A percentile compares a stretch with the other conserved stretches of the same genome.
phyloP scores from a whole-genome alignment of 1,140 invertebrate genomes.

The Grapholita molesta region DNA sequence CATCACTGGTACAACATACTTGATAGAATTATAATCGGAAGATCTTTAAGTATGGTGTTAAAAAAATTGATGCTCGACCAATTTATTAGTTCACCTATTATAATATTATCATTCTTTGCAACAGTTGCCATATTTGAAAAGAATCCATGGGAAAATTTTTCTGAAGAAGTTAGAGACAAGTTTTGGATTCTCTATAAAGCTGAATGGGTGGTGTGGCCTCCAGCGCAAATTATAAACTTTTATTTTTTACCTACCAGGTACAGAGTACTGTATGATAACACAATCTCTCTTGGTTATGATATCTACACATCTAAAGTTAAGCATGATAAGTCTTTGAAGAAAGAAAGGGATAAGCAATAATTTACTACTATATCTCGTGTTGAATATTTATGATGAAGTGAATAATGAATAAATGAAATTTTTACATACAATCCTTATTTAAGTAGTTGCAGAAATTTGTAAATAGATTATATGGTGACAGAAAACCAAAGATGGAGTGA shows the following conservation, averaged over 20 bases:
- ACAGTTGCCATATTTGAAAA: constrained; percentile 86
- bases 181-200: constrained; percentile 87
- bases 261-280: constrained; percentile 92
- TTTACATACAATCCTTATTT: background rate
- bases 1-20: constrained; percentile 86
- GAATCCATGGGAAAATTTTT: constrained; percentile 79
- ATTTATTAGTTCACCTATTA: constrained; percentile 89
- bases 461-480: background rate
- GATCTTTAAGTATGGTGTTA: constrained; percentile 81
- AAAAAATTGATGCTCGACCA: constrained; percentile 94
- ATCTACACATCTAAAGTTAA: constrained; percentile 93
- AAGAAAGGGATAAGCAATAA: constrained; percentile 7
- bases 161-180: constrained; percentile 85
- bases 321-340: constrained; percentile 59
- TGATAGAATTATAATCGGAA: constrained; percentile 83
- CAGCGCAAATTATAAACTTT: constrained; percentile 86
- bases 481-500: no score
- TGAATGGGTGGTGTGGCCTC: constrained; percentile 89
- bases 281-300: constrained; percentile 92
- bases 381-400: background rate
- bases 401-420: background rate
- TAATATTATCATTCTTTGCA: constrained; percentile 88
- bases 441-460: background rate
- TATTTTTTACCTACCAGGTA: constrained; percentile 89
- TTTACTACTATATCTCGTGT: background rate